Evolutionary conservation across 2,113 vertebrate species (phyloP).

Genomic region (Sturnira hondurensis): DNA sequence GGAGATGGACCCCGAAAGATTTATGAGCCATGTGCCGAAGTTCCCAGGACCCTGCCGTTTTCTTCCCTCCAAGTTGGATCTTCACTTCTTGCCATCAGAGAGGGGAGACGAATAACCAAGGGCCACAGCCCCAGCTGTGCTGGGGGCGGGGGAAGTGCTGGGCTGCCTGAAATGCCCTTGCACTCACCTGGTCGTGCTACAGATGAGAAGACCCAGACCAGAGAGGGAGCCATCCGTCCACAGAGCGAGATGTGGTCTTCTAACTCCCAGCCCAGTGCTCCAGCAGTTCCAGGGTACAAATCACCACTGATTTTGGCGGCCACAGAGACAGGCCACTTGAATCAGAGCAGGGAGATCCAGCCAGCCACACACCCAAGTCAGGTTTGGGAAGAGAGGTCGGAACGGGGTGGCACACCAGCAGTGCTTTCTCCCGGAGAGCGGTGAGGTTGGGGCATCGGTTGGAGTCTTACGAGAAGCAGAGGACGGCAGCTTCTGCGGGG

Average conservation of each 20-base stretch:
- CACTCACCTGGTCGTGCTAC: neutral
- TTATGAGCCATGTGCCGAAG: neutral
- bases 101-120: accelerated
- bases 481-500: neutral
- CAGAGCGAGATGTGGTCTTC: accelerated
- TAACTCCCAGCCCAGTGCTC: accelerated
- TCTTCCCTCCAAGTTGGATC: neutral
- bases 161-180: neutral
- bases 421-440: neutral
- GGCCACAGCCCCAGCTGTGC: accelerated
- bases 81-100: neutral
- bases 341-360: too few species aligned
- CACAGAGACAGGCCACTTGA: neutral
- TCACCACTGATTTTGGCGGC: neutral
- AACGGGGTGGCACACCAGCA: accelerated
- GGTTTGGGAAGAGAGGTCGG: accelerated
- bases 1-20: neutral
- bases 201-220: neutral
- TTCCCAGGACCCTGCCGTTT: neutral
- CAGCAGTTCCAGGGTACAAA: neutral
- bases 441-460: neutral
- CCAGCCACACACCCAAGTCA: neutral
- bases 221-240: neutral
- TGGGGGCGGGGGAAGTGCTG: accelerated
- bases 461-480: neutral